Base-by-base conservation (phyloP, 2,113 vertebrate species). In the Phalacrocorax aristotelis region DNA sequence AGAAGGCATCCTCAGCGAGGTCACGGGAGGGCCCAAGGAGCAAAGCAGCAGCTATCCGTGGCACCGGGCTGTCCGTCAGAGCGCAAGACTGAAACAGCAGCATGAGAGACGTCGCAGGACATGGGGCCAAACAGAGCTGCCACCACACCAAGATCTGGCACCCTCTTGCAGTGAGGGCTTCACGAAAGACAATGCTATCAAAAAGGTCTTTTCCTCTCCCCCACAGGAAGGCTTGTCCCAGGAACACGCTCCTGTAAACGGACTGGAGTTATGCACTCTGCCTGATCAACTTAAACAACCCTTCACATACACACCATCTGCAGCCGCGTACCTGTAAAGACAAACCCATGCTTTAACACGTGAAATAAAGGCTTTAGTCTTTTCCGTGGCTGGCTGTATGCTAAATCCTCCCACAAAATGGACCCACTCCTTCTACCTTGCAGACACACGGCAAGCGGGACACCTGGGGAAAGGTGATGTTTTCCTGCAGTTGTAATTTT, bases 351-450 rank as follows among this genome's bases (percentile, higher is more conserved):
- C 97, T 98, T 97, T 92, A 95, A 97, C 95, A 96, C 96, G 97
- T 95, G 85, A 72, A 98, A 98, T 98, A 98, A 98, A 98, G 96
- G 95, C 97, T 98, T 96, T 97, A 97, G 97, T 97, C 97, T 97
- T 94, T 87, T 86, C 89, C 79, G 65, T 72, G 83, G 44, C 69
- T 92, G 77, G 27, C 78, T 70, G 13, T 55, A 6, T 19, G 52
- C 61, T 95, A 30, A 87, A 62, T 66, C n/a, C 48, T 71, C 61
- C 40, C 46, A 32, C 46, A 49, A 48, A 91, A 64, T 12, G 19
- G 74, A 49, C 38, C 27, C 44, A 8, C 40, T 42, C 42, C 46
- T 64, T 55, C 83, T 36, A 9, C 32, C 36, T 62, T 76, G 46
- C 64, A 71, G 60, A 23, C 19, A 9, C 36, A 48, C 8, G 80